Evolutionary conservation across 2,113 vertebrate species (phyloP), one percentile per base, ranked within the genome.

Genomic region (Bostrychus sinensis): DNA sequence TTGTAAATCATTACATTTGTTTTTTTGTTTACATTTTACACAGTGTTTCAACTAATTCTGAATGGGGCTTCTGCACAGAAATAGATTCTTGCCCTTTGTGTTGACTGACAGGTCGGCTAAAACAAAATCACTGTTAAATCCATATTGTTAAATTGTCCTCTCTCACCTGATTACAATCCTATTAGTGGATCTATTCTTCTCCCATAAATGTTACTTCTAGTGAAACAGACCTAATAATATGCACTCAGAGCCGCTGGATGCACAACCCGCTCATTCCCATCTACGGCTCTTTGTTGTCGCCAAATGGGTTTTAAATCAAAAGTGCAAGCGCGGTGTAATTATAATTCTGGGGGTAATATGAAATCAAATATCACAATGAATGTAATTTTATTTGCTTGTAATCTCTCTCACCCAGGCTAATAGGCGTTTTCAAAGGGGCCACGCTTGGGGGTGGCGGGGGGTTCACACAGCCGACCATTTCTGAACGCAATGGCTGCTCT

Each of bases 351-450:
- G 82, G 84, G 75, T 86, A 89, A 91, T 91, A 91, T 84, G 85
- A 85, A 92, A 88, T 91, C 86, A 87, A 89, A 88, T 84, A 90
- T 88, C 86, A 90, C 87, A 91, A 90, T 91, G 88, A 88, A 83
- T 83, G 87, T 89, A 81, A 88, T 92, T 91, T 90, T 91, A 93
- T 91, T 91, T 93, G 86, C 91, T 89, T 91, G 89, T 91, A 93
- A 93, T 93, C 89, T 91, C 83, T 62, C 84, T 86, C 81, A 75
- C 77, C 78, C 88, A 91, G 89, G 74, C 89, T 91, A 91, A 91
- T 88, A 85, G 82, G 83, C 82, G 16, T 89, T 91, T 91, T 91
- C 81, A 87, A 86, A 91, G 88, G 86, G 80, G n/a, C n/a, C 86
- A 86, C n/a, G 72, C 88, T 88, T 51, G 48, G 74, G 71, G 23